phyloP scores from a whole-genome alignment of 1,140 invertebrate genomes.

The Sycobia sp. region DNA sequence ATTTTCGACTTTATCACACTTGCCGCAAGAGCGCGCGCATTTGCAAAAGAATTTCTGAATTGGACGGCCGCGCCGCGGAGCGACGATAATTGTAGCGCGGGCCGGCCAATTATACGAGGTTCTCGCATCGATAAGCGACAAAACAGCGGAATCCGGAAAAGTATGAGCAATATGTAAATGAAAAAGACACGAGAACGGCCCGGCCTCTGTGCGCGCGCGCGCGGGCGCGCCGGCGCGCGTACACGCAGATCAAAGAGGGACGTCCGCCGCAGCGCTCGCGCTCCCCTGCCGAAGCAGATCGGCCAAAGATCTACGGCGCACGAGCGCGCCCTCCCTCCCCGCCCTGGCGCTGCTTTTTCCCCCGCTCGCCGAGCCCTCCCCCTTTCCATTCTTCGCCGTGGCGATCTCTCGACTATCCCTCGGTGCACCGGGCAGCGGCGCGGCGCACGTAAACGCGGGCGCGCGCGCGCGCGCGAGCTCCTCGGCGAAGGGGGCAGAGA shows the following conservation, averaged over 20 bases:
- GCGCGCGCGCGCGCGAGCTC: no score
- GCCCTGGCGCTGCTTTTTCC: background rate
- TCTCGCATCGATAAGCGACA: slow-evolving; percentile 26
- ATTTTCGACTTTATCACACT: no score
- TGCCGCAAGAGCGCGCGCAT: background rate
- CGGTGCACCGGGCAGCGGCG: no score
- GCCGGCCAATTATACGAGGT: slow-evolving; percentile 11
- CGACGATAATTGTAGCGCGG: background rate
- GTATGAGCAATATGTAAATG: slow-evolving; percentile 28
- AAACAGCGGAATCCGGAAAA: slow-evolving; percentile 29
- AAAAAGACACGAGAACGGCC: slow-evolving; percentile 5
- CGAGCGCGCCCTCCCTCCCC: background rate
- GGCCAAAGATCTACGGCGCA: no score
- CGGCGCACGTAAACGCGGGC: no score
- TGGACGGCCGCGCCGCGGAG: background rate
- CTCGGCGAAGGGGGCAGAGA: no score
- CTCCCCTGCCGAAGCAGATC: background rate
- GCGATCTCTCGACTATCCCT: no score
- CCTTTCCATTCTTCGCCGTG: no score
- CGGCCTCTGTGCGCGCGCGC: background rate
- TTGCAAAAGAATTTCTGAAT: background rate
- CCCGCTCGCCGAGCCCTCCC: background rate
- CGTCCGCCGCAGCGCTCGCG: background rate
- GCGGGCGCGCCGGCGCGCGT: background rate
- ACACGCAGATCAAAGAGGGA: background rate